phyloP scores from a whole-genome alignment of 37 sponge, comb jelly and placozoan genomes.

The Hexactinellida sp. region DNA sequence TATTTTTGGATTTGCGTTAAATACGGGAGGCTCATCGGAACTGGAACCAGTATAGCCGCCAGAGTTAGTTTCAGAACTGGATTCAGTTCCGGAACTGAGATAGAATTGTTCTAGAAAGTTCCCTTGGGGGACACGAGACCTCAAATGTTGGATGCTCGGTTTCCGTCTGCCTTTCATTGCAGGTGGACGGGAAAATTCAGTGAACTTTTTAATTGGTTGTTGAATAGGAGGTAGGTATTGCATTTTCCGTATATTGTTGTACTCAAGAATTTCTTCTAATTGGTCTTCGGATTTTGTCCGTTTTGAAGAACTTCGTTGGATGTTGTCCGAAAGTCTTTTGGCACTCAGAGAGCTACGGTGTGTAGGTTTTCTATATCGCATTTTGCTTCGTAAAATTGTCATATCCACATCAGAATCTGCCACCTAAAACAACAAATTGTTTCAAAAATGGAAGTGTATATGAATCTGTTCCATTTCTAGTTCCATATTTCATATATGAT shows the following conservation, averaged over 20 bases:
- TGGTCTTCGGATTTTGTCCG: background rate
- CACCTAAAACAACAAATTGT: background rate
- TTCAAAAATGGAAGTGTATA: no score
- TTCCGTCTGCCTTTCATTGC: constrained; percentile 17
- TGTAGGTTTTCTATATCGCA: background rate
- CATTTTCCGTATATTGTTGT: background rate
- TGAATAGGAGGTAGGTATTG: background rate
- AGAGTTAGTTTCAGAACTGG: background rate
- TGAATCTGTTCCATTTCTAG: no score
- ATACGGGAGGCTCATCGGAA: background rate
- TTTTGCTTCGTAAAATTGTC: constrained; percentile 1
- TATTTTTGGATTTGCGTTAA: background rate
- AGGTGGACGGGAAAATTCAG: background rate
- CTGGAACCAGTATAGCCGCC: background rate
- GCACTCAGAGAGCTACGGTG: background rate
- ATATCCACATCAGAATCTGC: background rate
- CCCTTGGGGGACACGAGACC: background rate
- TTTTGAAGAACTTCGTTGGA: background rate
- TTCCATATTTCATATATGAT: no score
- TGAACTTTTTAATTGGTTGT: constrained; percentile 4
- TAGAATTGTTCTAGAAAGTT: constrained; percentile 10
- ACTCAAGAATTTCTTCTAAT: background rate
- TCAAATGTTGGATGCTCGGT: constrained; percentile 8
- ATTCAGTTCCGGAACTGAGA: constrained; percentile 1
- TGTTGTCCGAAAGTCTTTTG: background rate